Percentiles rank a stretch among this genome's conserved stretches.
These are phyloP conservation scores for Dendroctonus valens DNA, from an alignment of 1,140 invertebrate species.

Conservation along the genomic window DNA sequence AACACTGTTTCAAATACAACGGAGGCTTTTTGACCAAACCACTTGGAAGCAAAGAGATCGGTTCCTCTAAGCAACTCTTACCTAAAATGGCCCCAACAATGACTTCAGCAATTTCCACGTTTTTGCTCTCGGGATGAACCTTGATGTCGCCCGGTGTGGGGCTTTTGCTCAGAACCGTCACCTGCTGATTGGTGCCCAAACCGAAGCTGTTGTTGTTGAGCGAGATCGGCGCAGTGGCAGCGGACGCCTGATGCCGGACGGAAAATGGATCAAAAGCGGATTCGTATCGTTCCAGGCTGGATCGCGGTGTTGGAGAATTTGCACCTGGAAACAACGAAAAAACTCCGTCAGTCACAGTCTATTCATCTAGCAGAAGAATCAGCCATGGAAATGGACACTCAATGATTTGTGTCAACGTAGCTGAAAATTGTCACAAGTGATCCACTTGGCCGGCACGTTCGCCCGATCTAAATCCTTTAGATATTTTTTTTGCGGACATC, in stretches of 20 bases:
- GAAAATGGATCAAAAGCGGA: slow-evolving; percentile 69
- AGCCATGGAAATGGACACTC: no score
- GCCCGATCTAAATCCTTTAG: background rate
- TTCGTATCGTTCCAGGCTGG: slow-evolving; percentile 68
- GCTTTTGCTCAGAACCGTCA: slow-evolving; percentile 82
- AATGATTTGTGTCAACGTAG: no score
- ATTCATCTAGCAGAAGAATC: no score
- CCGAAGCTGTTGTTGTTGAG: slow-evolving; percentile 76
- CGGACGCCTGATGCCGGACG: slow-evolving; percentile 63
- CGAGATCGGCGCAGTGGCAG: slow-evolving; percentile 67
- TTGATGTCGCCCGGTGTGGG: slow-evolving; percentile 75
- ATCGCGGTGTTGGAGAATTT: slow-evolving; percentile 61
- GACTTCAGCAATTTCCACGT: slow-evolving; percentile 90
- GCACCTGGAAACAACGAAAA: slow-evolving; percentile 48
- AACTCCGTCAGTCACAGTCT: background rate
- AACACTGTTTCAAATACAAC: slow-evolving; percentile 1
- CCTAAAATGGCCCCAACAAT: slow-evolving; percentile 97
- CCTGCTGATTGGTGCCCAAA: slow-evolving; percentile 70
- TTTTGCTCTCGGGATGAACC: slow-evolving; percentile 72
- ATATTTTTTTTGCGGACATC: no score
- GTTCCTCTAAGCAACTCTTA: slow-evolving; percentile 41
- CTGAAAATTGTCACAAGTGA: no score
- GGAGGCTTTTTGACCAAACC: background rate
- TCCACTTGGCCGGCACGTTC: background rate
- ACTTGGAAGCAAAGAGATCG: slow-evolving; percentile 3